Evolutionary conservation across 2,113 vertebrate genomes (phyloP).

Genomic region (Amblyopsis rosae): DNA sequence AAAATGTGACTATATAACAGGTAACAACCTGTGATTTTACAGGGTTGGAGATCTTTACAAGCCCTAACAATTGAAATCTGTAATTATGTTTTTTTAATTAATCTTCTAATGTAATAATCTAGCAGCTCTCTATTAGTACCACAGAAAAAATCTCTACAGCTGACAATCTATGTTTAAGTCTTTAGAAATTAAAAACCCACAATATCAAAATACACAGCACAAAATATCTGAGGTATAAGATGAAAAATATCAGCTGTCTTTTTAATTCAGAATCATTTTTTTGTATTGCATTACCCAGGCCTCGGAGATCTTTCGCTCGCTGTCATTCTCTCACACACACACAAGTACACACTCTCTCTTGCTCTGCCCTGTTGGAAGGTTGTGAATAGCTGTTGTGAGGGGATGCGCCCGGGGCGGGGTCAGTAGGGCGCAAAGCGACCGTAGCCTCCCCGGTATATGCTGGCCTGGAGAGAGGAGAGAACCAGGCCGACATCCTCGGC

Average conservation of each 20-base stretch:
- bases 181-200: conserved; percentile 97
- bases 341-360: conserved; percentile 74
- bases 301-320: conserved; percentile 82
- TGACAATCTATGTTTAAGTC: conserved; percentile 88
- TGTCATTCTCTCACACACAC: conserved; percentile 48
- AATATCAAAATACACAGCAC: conserved; percentile 99
- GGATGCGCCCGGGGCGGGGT: conserved; percentile 37
- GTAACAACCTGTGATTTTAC: conserved; percentile 77
- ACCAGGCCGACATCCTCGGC: conserved; percentile 97
- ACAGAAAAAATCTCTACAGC: conserved; percentile 92
- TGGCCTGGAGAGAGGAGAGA: conserved; percentile 99
- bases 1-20: conserved; percentile 77
- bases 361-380: conserved; percentile 48
- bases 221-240: conserved; percentile 99
- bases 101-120: conserved; percentile 68
- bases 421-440: conserved; percentile 99
- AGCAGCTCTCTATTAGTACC: conserved; percentile 90
- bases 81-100: conserved; percentile 59
- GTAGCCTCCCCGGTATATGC: conserved; percentile 99
- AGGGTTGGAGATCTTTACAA: conserved; percentile 77
- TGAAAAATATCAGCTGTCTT: conserved; percentile 90
- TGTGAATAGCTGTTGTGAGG: conserved; percentile 29
- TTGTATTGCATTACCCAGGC: conserved; percentile 96
- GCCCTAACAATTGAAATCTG: conserved; percentile 86
- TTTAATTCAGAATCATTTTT: conserved; percentile 57